Conservation (phyloP, 2,797 vertebrate species). For the Triplophysa bombifrons region DNA sequence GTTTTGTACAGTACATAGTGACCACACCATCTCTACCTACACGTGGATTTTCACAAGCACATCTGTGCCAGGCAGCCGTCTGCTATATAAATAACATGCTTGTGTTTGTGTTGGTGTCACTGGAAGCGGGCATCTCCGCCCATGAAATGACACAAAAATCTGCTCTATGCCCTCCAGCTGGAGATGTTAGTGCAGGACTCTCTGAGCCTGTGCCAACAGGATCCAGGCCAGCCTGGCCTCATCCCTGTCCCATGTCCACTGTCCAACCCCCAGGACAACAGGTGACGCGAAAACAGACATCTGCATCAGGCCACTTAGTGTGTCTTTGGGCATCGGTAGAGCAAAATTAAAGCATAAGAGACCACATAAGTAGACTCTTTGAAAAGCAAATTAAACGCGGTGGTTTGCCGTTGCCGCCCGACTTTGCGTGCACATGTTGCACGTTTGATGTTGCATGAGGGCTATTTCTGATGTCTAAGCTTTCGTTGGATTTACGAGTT, state of each 20-base stretch:
- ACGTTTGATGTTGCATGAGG: slow-evolving; percentile 35
- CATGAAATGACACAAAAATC: slow-evolving; percentile 30
- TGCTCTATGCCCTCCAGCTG: slow-evolving; percentile 34
- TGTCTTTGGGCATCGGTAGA: slow-evolving; percentile 5
- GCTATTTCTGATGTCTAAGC: slow-evolving; percentile 40
- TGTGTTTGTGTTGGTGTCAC: slow-evolving; percentile 5
- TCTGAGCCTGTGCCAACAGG: slow-evolving; percentile 36
- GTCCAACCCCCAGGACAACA: slow-evolving; percentile 18
- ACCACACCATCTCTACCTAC: neutral
- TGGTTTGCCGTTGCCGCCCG: slow-evolving; percentile 5
- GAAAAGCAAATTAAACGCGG: slow-evolving; percentile 34
- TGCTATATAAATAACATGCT: slow-evolving; percentile 9
- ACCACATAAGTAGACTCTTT: slow-evolving; percentile 33
- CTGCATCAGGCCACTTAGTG: neutral
- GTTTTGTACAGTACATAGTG: neutral
- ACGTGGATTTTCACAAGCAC: neutral
- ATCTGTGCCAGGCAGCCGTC: neutral
- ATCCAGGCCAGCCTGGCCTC: slow-evolving; percentile 16
- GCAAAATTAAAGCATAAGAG: slow-evolving; percentile 7
- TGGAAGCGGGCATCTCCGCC: neutral
- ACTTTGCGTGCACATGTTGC: slow-evolving; percentile 29
- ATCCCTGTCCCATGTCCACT: neutral
- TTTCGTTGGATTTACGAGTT: slow-evolving; percentile 34
- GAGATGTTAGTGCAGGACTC: slow-evolving; percentile 17
- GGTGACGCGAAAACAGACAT: slow-evolving; percentile 27